These are phyloP conservation scores for Lanistes nyassanus DNA, from an alignment of 1,140 invertebrate genomes.

Conservation along the genomic window DNA sequence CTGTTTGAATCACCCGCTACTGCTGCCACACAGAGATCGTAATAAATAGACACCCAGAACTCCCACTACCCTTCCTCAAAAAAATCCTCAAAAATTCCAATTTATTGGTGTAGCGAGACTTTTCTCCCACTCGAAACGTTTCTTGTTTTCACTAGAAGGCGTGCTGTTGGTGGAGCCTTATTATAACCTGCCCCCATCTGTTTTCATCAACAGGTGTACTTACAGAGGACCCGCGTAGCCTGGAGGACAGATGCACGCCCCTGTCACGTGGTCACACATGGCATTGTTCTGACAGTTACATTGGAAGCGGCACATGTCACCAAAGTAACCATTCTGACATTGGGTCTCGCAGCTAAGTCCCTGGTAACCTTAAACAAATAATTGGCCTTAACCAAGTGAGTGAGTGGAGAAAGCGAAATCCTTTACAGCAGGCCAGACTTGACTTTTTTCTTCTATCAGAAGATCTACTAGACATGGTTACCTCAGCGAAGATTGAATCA, in stretches of 20 bases:
- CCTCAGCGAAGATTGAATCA: too few relatives aligned
- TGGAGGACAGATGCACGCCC: conserved; percentile 10
- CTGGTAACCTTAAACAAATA: conserved; percentile 20
- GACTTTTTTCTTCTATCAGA: too few relatives aligned
- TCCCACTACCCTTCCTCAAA: not conserved
- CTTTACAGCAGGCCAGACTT: too few relatives aligned
- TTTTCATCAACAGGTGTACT: not conserved
- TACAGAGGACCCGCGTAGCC: conserved; percentile 26
- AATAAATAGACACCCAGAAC: not conserved
- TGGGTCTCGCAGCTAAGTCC: conserved; percentile 1
- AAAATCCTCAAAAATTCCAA: not conserved
- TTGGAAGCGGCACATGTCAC: conserved; percentile 2
- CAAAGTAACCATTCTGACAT: conserved; percentile 16
- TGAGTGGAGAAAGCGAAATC: too few relatives aligned
- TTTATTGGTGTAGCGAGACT: not conserved
- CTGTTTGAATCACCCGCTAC: not conserved
- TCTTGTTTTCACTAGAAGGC: not conserved
- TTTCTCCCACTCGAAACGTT: not conserved
- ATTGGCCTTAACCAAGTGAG: not conserved
- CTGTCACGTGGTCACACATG: conserved; percentile 24
- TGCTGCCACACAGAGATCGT: not conserved
- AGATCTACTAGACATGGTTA: too few relatives aligned
- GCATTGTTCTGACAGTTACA: conserved; percentile 19
- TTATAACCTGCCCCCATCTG: too few relatives aligned
- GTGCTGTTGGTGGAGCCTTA: not conserved